Percentiles rank a stretch among this genome's conserved stretches.
phyloP scores from a whole-genome alignment of 2,113 vertebrate species.

The Pedetes capensis region DNA sequence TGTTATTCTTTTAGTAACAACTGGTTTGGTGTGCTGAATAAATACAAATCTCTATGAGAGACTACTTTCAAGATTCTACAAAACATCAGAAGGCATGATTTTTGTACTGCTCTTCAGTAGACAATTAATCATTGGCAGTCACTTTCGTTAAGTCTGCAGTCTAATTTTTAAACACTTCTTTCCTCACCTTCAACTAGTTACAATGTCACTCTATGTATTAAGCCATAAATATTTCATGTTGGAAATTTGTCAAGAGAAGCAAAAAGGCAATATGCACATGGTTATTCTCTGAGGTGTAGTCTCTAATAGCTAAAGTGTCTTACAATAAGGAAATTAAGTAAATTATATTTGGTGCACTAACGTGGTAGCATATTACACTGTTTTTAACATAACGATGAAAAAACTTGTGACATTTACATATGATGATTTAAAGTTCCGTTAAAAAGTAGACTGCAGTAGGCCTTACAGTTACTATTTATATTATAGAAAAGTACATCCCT shows the following conservation, averaged over 20 bases:
- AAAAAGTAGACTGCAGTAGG: background rate
- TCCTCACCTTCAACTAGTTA: slow-evolving; percentile 71
- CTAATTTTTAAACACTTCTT: slow-evolving; percentile 59
- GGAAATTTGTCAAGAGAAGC: slow-evolving; percentile 68
- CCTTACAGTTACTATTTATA: background rate
- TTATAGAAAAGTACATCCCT: background rate
- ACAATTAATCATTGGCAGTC: slow-evolving; percentile 62
- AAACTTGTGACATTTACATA: background rate
- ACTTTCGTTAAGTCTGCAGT: slow-evolving; percentile 27
- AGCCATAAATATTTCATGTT: slow-evolving; percentile 76
- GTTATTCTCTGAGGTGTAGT: slow-evolving; percentile 53
- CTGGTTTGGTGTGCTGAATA: background rate
- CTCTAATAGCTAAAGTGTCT: slow-evolving; percentile 46
- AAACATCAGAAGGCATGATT: background rate
- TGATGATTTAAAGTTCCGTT: background rate
- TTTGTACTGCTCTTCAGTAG: background rate
- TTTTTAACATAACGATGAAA: slow-evolving; percentile 31
- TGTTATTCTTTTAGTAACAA: slow-evolving; percentile 11
- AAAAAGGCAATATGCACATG: slow-evolving; percentile 43
- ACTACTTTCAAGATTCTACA: background rate
- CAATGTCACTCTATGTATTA: slow-evolving; percentile 71
- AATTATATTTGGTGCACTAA: slow-evolving; percentile 48
- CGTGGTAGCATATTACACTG: slow-evolving; percentile 2
- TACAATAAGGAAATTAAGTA: slow-evolving; percentile 60
- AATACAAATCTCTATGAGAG: background rate